These are phyloP conservation scores for Megalurothrips usitatus DNA, from an alignment of 2,888 invertebrate genomes.

Conservation along the genomic window DNA sequence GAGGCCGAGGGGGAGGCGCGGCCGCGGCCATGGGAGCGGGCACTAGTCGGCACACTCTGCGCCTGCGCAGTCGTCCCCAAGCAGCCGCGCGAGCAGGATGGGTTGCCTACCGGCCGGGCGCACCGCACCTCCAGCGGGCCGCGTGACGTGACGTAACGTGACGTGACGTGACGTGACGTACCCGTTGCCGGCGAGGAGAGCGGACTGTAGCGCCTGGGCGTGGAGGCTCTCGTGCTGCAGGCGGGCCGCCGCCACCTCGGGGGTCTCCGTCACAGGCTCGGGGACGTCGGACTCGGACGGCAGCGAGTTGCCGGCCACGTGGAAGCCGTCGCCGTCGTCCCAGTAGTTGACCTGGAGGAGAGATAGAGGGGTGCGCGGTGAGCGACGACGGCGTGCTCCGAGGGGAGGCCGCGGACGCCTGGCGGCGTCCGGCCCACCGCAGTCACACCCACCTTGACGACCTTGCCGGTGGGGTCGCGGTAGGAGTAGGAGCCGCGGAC, in stretches of 20 bases:
- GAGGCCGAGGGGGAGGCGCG: no score
- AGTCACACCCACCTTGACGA: slow-evolving; percentile 52
- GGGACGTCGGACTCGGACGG: slow-evolving; percentile 37
- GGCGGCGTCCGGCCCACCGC: no score
- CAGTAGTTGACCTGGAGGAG: slow-evolving; percentile 59
- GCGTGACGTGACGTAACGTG: no score
- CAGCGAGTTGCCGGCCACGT: slow-evolving; percentile 63
- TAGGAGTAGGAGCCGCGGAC: slow-evolving; percentile 69
- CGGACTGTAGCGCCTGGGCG: slow-evolving; percentile 38
- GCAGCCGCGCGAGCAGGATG: background rate
- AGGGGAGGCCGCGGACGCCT: background rate
- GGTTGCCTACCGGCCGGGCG: background rate
- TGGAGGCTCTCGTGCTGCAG: slow-evolving; percentile 42
- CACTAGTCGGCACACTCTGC: no score
- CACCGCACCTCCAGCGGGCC: background rate
- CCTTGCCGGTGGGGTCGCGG: slow-evolving; percentile 55
- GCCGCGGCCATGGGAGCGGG: no score
- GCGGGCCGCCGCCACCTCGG: slow-evolving; percentile 65
- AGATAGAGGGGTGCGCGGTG: no score
- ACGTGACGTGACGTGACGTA: no score
- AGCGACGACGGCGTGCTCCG: background rate
- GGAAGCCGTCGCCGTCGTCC: slow-evolving; percentile 72
- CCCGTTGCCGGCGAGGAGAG: slow-evolving; percentile 6
- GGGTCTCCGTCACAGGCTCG: slow-evolving; percentile 61
- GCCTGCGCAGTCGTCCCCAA: no score